These are phyloP conservation scores for Drosophila sucinea DNA, from an alignment of 1,140 invertebrate species.

Conservation along the genomic window DNA sequence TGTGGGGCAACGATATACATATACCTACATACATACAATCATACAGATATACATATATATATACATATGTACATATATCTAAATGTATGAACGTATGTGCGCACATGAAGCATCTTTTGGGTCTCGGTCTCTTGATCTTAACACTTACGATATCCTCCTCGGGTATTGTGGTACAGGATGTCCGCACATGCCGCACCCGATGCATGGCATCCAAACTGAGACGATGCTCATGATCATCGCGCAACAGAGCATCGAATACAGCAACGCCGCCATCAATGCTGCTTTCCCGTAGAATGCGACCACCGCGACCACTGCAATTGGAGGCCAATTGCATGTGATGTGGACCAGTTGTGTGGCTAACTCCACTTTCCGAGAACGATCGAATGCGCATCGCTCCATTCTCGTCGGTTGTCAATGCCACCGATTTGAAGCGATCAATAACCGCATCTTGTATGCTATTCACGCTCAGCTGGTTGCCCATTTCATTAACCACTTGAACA, in stretches of 20 bases:
- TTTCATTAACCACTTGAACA: conserved; percentile 38
- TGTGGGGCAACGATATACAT: conserved; percentile 24
- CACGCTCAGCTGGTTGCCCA: conserved; percentile 78
- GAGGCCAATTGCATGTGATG: conserved; percentile 35
- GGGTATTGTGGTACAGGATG: conserved; percentile 77
- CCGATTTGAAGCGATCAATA: conserved; percentile 77
- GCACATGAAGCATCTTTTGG: too few species aligned
- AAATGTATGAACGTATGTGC: too few species aligned
- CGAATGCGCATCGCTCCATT: conserved; percentile 77
- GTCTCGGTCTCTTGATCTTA: conserved; percentile 11
- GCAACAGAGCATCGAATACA: conserved; percentile 61
- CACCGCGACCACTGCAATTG: conserved; percentile 63
- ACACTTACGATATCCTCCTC: conserved; percentile 79
- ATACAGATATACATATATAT: neutral
- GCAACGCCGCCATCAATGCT: conserved; percentile 74
- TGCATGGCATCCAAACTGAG: conserved; percentile 71
- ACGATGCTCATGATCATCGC: conserved; percentile 73
- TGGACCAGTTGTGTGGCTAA: conserved; percentile 39
- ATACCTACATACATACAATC: too few species aligned
- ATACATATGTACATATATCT: too few species aligned
- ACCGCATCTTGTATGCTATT: conserved; percentile 75
- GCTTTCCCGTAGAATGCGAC: conserved; percentile 66
- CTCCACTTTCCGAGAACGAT: conserved; percentile 74
- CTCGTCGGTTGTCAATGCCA: conserved; percentile 73
- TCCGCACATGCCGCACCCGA: conserved; percentile 74